A percentile compares a stretch with the other conserved stretches of the same genome.
phyloP scores from a whole-genome alignment of 2,797 vertebrate species.

The Taeniopygia guttata region DNA sequence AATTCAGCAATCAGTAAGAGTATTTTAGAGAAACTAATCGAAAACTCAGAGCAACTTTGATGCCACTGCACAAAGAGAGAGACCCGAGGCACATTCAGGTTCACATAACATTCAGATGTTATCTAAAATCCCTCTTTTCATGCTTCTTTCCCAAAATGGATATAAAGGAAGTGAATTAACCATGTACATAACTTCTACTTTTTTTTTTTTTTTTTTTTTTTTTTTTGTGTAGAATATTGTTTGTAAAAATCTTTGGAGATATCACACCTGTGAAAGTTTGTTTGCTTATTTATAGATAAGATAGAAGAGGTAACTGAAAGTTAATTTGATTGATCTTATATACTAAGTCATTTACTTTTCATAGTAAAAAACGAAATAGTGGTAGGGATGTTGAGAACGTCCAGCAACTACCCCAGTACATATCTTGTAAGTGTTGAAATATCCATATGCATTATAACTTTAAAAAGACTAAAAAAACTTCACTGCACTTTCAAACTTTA shows the following conservation, averaged over 20 bases:
- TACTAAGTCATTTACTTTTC: neutral
- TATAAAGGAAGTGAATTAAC: neutral
- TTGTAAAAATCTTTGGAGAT: neutral
- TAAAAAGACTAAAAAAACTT: neutral
- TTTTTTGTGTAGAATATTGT: neutral
- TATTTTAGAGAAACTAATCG: neutral
- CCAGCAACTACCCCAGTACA: neutral
- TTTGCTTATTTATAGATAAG: neutral
- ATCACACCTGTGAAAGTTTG: neutral
- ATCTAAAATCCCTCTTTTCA: neutral
- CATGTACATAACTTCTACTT: neutral
- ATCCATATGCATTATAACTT: neutral
- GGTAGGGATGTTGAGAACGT: neutral
- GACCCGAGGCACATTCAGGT: neutral
- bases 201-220: neutral
- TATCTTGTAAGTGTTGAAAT: neutral
- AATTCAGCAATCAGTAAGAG: neutral
- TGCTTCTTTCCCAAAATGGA: neutral
- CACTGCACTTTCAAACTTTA: neutral
- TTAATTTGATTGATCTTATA: neutral
- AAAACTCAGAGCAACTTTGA: neutral
- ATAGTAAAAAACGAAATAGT: neutral
- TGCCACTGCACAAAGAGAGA: neutral
- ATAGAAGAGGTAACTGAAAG: neutral
- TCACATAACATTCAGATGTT: neutral